Conservation (phyloP, 2,797 vertebrate species). For the Acipenser transmontanus region DNA sequence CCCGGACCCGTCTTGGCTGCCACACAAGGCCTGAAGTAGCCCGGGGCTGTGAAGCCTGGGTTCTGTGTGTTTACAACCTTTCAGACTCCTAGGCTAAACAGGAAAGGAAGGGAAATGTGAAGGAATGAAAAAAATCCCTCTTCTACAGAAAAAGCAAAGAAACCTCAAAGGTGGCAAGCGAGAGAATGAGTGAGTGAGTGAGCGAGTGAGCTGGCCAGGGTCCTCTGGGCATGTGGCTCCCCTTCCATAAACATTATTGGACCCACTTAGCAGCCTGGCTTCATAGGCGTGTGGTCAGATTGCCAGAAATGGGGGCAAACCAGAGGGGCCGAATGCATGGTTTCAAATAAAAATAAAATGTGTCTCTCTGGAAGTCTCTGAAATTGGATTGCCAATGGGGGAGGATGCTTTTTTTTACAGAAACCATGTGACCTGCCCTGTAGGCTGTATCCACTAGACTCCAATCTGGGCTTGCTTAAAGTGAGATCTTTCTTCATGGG, state of each 20-base stretch:
- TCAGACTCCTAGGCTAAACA: constrained; percentile 88
- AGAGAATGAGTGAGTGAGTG: constrained; percentile 21
- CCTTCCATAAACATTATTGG: constrained; percentile 4
- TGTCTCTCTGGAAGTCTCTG: too few species aligned
- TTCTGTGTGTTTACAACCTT: constrained; percentile 74
- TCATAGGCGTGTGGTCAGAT: neutral
- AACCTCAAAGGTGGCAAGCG: constrained; percentile 55
- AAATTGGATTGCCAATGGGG: too few species aligned
- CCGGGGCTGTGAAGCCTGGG: constrained; percentile 35
- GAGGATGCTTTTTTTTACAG: too few species aligned
- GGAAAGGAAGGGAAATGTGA: constrained; percentile 82
- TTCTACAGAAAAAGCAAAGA: constrained; percentile 58
- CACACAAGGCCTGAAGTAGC: neutral
- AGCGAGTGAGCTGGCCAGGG: constrained; percentile 40
- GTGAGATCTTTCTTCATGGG: too few species aligned
- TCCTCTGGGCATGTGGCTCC: neutral
- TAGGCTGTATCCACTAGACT: too few species aligned
- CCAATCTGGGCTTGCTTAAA: too few species aligned
- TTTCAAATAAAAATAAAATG: too few species aligned
- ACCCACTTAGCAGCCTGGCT: neutral
- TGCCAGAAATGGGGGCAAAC: neutral
- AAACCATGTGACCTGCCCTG: too few species aligned
- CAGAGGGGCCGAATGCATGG: neutral
- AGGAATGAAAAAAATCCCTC: constrained; percentile 37
- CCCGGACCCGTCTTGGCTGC: too few species aligned